phyloP scores from a whole-genome alignment of 2,888 invertebrate species.

The Listrodromus nycthemerus region DNA sequence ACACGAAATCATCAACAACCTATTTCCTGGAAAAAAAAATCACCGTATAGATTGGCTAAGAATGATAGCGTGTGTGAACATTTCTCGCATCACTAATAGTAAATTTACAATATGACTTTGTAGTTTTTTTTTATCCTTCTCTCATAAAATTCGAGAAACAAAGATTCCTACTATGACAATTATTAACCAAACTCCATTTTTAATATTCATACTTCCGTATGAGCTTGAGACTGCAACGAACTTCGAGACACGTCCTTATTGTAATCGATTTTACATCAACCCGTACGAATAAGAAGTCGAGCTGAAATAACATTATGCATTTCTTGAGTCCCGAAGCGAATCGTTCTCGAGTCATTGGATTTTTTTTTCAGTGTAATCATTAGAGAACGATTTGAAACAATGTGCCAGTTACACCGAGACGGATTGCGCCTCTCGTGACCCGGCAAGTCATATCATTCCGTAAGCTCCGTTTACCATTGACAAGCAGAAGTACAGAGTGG shows the following conservation, averaged over 20 bases:
- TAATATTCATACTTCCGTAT: not conserved
- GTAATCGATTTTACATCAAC: not conserved
- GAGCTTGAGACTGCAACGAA: not conserved
- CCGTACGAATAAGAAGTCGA: not conserved
- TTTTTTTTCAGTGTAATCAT: slow-evolving; percentile 13
- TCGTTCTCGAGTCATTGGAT: not conserved
- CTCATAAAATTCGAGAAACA: too few relatives aligned
- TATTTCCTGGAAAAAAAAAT: too few relatives aligned
- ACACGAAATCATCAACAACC: too few relatives aligned
- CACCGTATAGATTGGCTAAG: too few relatives aligned
- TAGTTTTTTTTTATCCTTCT: too few relatives aligned
- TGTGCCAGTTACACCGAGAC: slow-evolving; percentile 56
- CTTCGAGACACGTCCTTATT: not conserved
- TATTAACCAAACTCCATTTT: not conserved
- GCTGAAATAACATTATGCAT: too few relatives aligned
- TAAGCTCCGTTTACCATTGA: slow-evolving; percentile 44
- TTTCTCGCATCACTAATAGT: too few relatives aligned
- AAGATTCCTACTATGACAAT: too few relatives aligned
- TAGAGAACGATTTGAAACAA: slow-evolving; percentile 54
- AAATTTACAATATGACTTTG: too few relatives aligned
- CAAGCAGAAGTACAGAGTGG: slow-evolving; percentile 41
- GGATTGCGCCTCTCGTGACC: slow-evolving; percentile 58
- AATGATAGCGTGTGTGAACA: too few relatives aligned
- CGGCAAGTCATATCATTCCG: slow-evolving; percentile 32
- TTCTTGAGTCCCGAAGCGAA: too few relatives aligned